These are phyloP conservation scores for Stomatorhinus walkeri DNA, from an alignment of 2,797 vertebrate genomes.

Conservation along the genomic window DNA sequence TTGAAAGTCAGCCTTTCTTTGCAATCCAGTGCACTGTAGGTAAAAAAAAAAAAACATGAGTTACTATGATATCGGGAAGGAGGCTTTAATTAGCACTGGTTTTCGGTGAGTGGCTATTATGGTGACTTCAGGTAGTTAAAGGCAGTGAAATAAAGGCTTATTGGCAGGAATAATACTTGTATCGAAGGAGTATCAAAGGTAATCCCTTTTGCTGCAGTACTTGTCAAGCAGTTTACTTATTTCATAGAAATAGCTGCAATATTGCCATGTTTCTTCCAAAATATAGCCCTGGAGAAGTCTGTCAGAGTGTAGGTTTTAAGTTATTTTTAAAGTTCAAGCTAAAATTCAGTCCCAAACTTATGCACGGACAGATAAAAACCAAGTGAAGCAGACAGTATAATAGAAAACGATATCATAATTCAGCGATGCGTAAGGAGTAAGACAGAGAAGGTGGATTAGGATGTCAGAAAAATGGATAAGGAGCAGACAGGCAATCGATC, in stretches of 20 bases:
- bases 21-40: background rate
- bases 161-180: background rate
- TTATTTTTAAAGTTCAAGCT: background rate
- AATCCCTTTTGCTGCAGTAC: background rate
- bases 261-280: background rate
- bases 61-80: background rate
- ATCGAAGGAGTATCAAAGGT: background rate
- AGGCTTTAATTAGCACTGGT: conserved; percentile 20
- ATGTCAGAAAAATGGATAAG: conserved; percentile 2
- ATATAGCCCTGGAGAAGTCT: background rate
- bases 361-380: background rate
- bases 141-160: background rate
- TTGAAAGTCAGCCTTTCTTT: background rate
- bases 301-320: background rate
- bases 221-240: background rate
- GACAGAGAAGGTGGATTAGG: conserved; percentile 1
- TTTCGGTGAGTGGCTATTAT: conserved; percentile 18
- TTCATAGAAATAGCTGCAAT: background rate
- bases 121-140: background rate
- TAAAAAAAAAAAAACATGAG: background rate
- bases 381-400: background rate
- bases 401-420: background rate
- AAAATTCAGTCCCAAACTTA: background rate
- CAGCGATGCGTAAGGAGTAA: background rate
- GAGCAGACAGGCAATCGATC: conserved; percentile 17